Evolutionary conservation across 2,113 vertebrate species (phyloP).

Genomic region (Drymodes brunneopygia): DNA sequence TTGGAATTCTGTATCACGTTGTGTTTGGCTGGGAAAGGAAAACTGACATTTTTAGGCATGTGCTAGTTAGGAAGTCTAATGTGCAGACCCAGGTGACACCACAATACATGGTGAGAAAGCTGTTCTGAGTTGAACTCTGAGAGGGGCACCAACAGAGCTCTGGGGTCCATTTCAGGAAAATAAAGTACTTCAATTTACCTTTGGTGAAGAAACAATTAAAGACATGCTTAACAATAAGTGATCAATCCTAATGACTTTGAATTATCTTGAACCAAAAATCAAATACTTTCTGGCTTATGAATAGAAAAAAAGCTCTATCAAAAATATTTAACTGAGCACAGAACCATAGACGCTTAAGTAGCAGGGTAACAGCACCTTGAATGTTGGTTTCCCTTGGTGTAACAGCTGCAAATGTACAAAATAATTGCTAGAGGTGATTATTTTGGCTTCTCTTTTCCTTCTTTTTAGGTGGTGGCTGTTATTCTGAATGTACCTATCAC

Average conservation of each 20-base stretch:
- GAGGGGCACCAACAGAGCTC: background rate
- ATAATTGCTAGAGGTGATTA: background rate
- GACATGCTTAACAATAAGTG: background rate
- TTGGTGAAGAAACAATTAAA: background rate
- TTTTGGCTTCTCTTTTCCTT: background rate
- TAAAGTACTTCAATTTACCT: background rate
- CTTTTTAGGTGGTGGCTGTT: background rate
- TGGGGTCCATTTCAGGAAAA: background rate
- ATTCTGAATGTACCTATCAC: background rate
- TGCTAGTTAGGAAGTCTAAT: background rate
- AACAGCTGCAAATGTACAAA: background rate
- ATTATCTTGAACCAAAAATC: background rate
- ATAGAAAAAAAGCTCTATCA: fast-evolving
- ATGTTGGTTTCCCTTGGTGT: background rate
- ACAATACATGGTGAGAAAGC: background rate
- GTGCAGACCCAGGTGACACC: background rate
- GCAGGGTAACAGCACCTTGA: background rate
- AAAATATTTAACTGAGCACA: background rate
- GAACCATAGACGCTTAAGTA: background rate
- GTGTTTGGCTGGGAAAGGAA: background rate
- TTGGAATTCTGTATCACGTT: background rate
- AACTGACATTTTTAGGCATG: background rate
- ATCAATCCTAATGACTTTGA: background rate
- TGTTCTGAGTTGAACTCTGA: background rate
- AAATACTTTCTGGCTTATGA: background rate